These are phyloP conservation scores for Andrena cerasifolii DNA, from an alignment of 1,140 invertebrate species.

Conservation along the genomic window DNA sequence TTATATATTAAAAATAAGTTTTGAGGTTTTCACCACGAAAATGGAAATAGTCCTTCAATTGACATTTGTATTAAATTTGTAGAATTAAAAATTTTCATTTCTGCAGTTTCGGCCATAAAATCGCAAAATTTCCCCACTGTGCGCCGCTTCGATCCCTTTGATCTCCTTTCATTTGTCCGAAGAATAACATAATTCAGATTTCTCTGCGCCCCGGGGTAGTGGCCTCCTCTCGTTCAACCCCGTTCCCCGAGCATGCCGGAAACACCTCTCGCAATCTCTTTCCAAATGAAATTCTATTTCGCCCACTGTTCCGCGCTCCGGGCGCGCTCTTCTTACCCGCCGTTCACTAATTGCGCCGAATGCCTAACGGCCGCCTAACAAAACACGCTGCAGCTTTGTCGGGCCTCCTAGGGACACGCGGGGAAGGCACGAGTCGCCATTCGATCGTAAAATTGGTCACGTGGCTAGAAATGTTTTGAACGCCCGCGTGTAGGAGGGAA, in stretches of 20 bases:
- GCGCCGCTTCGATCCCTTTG: conserved; percentile 24
- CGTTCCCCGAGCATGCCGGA: background rate
- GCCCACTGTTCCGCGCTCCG: conserved; percentile 9
- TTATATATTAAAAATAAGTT: too few species aligned
- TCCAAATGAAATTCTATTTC: conserved; percentile 32
- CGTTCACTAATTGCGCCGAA: conserved; percentile 60
- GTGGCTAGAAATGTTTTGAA: conserved; percentile 69
- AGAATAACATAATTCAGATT: conserved; percentile 44
- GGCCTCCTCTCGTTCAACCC: background rate
- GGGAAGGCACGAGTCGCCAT: conserved; percentile 56
- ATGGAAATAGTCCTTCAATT: too few species aligned
- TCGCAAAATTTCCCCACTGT: too few species aligned
- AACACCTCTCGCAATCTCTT: conserved; percentile 8
- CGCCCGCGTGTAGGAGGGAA: conserved; percentile 19
- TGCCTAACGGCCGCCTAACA: conserved; percentile 51
- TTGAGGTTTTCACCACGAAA: too few species aligned
- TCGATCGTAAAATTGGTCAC: conserved; percentile 73
- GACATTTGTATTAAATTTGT: too few species aligned
- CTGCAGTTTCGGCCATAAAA: too few species aligned
- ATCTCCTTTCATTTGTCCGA: conserved; percentile 29
- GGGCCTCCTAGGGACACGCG: conserved; percentile 1
- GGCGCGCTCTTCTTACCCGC: background rate
- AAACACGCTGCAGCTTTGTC: conserved; percentile 61
- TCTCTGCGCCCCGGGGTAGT: background rate
- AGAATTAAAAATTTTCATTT: too few species aligned